Evolutionary conservation across 2,888 invertebrate genomes (phyloP).

Genomic region (Tinea semifulvella): DNA sequence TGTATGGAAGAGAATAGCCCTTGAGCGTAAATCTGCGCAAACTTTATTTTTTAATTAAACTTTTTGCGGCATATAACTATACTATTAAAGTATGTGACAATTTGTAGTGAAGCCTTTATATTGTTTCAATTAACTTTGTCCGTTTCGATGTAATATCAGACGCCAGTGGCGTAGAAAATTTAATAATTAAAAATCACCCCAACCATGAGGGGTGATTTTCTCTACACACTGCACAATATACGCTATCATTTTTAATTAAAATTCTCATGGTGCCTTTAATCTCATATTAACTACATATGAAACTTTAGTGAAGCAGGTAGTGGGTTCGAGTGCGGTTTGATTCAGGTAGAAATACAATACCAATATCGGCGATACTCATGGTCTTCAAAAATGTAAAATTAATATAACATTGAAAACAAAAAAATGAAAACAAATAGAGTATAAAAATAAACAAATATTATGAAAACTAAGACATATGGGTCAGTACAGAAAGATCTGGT

Average conservation of each 20-base stretch:
- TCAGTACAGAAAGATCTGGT: no score
- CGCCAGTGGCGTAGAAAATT: slow-evolving; percentile 56
- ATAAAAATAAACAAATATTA: no score
- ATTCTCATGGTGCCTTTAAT: slow-evolving; percentile 26
- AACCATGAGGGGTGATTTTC: slow-evolving; percentile 33
- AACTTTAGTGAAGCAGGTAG: slow-evolving; percentile 1
- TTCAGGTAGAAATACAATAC: not conserved
- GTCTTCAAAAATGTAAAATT: no score
- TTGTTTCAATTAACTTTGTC: slow-evolving; percentile 16
- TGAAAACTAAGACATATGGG: no score
- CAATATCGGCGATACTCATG: no score
- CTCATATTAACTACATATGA: slow-evolving; percentile 12
- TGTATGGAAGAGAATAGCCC: no score
- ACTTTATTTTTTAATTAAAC: slow-evolving; percentile 2
- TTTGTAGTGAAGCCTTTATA: slow-evolving; percentile 2
- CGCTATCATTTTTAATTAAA: slow-evolving; percentile 61
- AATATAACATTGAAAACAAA: no score
- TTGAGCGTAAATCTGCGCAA: slow-evolving; percentile 2
- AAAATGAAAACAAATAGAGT: no score
- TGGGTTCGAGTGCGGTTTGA: no score
- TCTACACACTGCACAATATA: slow-evolving; percentile 46
- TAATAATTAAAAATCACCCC: slow-evolving; percentile 66
- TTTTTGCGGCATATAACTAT: slow-evolving; percentile 1
- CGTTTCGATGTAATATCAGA: slow-evolving; percentile 53
- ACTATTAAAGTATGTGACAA: slow-evolving; percentile 3